A percentile compares a stretch with the other conserved stretches of the same genome.
These are phyloP conservation scores for Elgaria multicarinata DNA, from an alignment of 2,113 vertebrate genomes.

Conservation along the genomic window DNA sequence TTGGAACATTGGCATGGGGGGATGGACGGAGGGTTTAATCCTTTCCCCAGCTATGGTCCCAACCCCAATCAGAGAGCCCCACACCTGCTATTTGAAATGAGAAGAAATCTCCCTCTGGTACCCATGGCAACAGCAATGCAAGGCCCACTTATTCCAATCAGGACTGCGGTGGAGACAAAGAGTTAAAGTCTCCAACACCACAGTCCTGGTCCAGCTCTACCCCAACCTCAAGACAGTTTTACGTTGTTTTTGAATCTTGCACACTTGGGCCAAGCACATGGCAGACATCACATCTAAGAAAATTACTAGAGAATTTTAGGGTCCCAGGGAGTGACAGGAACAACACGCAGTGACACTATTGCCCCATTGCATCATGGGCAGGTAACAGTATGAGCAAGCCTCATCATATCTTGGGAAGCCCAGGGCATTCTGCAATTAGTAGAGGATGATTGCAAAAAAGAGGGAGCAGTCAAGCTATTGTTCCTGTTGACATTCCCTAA, in stretches of 20 bases:
- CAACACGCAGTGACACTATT: not conserved
- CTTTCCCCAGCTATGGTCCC: not conserved
- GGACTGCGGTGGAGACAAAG: not conserved
- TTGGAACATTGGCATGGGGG: too few relatives aligned
- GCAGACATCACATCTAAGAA: not conserved
- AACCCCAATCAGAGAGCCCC: too few relatives aligned
- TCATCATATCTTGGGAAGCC: not conserved
- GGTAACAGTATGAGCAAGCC: not conserved
- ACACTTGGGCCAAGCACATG: too few relatives aligned
- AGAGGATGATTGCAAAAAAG: not conserved
- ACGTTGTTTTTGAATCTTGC: too few relatives aligned
- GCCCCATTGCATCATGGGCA: not conserved
- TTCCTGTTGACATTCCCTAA: not conserved
- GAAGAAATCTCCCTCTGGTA: too few relatives aligned
- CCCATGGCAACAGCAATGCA: too few relatives aligned
- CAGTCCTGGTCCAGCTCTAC: too few relatives aligned
- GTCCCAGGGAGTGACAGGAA: not conserved
- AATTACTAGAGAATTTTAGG: not conserved
- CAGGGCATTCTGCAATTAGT: not conserved
- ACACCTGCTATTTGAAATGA: too few relatives aligned
- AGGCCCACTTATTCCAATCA: not conserved
- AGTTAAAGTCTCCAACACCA: not conserved
- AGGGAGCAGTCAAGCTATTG: not conserved
- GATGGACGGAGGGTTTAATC: not conserved
- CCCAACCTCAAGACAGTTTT: not conserved